Percentiles rank a stretch among this genome's conserved stretches.
These are phyloP conservation scores for Varroa destructor DNA, from an alignment of 1,140 invertebrate species.

Conservation along the genomic window DNA sequence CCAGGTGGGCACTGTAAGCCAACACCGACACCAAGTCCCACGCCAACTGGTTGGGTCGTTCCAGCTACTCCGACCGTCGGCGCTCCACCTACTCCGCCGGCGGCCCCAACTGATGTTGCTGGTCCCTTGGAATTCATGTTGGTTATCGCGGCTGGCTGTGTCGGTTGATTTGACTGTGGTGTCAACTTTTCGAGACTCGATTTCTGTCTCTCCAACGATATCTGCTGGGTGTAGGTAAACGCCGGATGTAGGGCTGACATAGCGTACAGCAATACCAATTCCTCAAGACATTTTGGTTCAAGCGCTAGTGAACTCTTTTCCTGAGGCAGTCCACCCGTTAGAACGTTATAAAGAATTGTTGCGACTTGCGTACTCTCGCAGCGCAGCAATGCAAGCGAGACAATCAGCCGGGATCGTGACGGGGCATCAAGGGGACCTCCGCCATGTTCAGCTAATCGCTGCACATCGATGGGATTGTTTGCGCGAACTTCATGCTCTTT, in stretches of 20 bases:
- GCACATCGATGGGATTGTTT: constrained; percentile 2
- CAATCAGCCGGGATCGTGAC: constrained; percentile 1
- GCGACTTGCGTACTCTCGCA: constrained; percentile 6
- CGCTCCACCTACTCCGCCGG: not conserved
- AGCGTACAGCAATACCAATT: not conserved
- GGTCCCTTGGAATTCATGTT: not conserved
- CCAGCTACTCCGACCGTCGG: not conserved
- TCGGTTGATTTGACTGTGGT: not conserved
- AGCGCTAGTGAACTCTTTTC: constrained; percentile 5
- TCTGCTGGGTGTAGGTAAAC: constrained; percentile 23
- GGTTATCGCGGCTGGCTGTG: not conserved
- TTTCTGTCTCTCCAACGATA: not conserved
- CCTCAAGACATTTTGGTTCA: constrained; percentile 21
- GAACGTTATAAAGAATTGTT: not conserved
- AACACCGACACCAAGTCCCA: not conserved
- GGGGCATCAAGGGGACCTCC: constrained; percentile 16
- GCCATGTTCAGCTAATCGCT: constrained; percentile 1
- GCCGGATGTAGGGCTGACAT: constrained; percentile 11
- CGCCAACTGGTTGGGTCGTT: not conserved
- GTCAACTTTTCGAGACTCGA: constrained; percentile 1
- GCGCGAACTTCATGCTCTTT: constrained; percentile 15
- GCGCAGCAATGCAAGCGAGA: constrained; percentile 9
- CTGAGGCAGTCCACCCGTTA: constrained; percentile 21
- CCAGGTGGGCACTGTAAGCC: constrained; percentile 3
- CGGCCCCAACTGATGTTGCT: constrained; percentile 3